Conservation (phyloP, 1,140 invertebrate species). For the Drosophila micromelanica region DNA sequence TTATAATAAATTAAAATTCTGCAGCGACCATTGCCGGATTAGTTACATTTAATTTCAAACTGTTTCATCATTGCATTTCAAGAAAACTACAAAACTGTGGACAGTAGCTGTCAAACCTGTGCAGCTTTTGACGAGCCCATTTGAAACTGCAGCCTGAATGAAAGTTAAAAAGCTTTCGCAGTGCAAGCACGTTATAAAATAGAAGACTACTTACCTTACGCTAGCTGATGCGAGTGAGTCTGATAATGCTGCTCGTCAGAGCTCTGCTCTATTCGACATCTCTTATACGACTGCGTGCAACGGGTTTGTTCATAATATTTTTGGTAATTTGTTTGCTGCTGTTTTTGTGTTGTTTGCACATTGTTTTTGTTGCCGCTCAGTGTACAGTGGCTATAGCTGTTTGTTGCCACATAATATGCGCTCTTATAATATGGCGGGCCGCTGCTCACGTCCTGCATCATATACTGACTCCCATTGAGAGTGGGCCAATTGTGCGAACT, state of each 20-base stretch:
- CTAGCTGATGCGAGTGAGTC: background rate
- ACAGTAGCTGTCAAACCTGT: background rate
- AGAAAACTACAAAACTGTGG: background rate
- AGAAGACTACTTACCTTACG: slow-evolving; percentile 12
- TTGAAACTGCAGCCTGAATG: background rate
- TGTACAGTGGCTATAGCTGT: background rate
- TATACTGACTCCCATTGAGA: background rate
- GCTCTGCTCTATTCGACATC: background rate
- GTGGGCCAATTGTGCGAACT: background rate
- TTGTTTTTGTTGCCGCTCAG: background rate
- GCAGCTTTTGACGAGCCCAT: background rate
- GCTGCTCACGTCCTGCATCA: background rate
- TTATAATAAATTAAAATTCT: background rate
- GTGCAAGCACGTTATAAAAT: background rate
- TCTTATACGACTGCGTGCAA: background rate
- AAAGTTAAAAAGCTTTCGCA: background rate
- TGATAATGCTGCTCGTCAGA: background rate
- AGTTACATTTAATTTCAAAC: background rate
- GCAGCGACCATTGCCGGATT: background rate
- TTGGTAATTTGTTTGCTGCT: background rate
- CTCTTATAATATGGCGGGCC: background rate
- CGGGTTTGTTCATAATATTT: background rate
- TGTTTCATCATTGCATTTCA: background rate
- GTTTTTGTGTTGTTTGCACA: background rate
- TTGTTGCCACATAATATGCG: background rate